Evolutionary conservation across 1,140 invertebrate genomes (phyloP).

Genomic region (Sarcophaga bullata): DNA sequence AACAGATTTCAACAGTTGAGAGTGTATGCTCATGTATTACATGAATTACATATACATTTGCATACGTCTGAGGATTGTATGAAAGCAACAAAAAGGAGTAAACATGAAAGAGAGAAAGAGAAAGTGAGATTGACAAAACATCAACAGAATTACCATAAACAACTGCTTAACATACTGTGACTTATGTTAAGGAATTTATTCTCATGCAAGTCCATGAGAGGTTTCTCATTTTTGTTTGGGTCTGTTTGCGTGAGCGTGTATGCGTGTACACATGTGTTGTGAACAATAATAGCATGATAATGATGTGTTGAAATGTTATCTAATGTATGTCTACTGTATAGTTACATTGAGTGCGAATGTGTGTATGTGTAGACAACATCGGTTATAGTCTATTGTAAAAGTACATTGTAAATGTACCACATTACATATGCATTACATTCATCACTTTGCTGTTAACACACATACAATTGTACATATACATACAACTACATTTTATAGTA

Average conservation of each 20-base stretch:
- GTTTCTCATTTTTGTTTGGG: too few species aligned
- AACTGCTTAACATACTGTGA: constrained; percentile 33
- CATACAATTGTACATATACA: too few species aligned
- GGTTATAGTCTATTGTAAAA: not conserved
- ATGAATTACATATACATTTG: not conserved
- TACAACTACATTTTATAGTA: too few species aligned
- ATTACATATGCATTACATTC: constrained; percentile 40
- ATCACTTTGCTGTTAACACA: constrained; percentile 16
- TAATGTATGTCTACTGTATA: constrained; percentile 1
- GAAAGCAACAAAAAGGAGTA: too few species aligned
- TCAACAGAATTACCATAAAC: constrained; percentile 24
- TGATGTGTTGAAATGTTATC: constrained; percentile 39
- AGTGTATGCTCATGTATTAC: too few species aligned
- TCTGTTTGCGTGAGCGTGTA: too few species aligned
- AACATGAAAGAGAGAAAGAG: too few species aligned
- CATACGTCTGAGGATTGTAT: not conserved
- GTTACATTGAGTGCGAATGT: too few species aligned
- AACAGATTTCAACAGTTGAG: constrained; percentile 6
- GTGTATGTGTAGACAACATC: not conserved
- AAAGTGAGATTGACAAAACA: not conserved
- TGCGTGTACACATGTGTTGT: too few species aligned
- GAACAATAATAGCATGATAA: constrained; percentile 11
- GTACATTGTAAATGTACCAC: constrained; percentile 19
- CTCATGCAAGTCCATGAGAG: too few species aligned
- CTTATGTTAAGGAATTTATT: constrained; percentile 5